These are phyloP conservation scores for Odocoileus virginianus DNA, from an alignment of 2,113 vertebrate genomes.

Conservation along the genomic window DNA sequence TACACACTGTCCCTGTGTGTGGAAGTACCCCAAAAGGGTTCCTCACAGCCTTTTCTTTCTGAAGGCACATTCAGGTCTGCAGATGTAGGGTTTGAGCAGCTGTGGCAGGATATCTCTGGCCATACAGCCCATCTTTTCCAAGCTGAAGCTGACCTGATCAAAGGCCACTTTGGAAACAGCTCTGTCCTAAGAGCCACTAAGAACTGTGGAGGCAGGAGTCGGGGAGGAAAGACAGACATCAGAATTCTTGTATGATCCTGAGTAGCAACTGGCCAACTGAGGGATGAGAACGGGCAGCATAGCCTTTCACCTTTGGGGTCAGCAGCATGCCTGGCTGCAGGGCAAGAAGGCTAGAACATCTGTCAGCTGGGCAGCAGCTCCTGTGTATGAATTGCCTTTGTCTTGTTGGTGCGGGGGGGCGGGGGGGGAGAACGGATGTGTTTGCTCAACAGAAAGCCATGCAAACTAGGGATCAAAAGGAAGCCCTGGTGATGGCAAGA, in stretches of 20 bases:
- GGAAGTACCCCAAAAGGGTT: neutral
- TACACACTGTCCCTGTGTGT: neutral
- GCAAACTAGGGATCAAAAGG: slow-evolving; percentile 13
- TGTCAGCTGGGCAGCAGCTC: slow-evolving; percentile 31
- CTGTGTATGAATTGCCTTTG: slow-evolving; percentile 29
- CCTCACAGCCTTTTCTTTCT: neutral
- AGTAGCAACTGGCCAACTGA: neutral
- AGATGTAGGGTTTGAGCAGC: neutral
- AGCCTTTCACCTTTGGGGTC: slow-evolving; percentile 25
- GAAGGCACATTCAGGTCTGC: neutral
- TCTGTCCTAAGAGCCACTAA: slow-evolving; percentile 32
- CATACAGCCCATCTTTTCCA: neutral
- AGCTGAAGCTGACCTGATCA: neutral
- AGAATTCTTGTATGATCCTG: slow-evolving; percentile 62
- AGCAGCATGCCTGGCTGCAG: neutral
- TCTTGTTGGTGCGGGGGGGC: neutral
- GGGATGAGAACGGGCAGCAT: slow-evolving; percentile 22
- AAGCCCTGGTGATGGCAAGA: slow-evolving; percentile 1
- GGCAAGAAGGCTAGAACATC: slow-evolving; percentile 7
- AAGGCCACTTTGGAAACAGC: slow-evolving; percentile 29
- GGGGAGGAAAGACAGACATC: slow-evolving; percentile 70
- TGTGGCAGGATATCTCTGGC: neutral
- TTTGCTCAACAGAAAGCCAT: slow-evolving; percentile 49
- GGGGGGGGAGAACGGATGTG: fast-evolving
- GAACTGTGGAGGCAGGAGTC: slow-evolving; percentile 65